Evolutionary conservation across 2,797 vertebrate genomes (phyloP), one percentile per base, ranked within the genome.

Genomic region (Mormyrops boulengeri): DNA sequence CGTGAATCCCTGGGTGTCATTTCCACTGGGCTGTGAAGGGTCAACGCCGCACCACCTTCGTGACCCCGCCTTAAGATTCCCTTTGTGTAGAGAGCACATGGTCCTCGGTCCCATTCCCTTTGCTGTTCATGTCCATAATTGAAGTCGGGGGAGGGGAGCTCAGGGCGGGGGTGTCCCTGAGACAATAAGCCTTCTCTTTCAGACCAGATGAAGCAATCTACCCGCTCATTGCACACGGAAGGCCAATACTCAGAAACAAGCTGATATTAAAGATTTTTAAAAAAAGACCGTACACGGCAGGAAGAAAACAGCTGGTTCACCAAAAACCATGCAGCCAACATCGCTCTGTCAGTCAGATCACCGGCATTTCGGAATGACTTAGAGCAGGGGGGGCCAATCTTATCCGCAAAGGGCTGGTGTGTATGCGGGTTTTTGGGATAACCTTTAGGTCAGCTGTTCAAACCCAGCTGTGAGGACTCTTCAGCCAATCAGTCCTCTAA

Each of bases 1-100:
- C 87, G 69, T 44, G 52, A 89, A 30, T 38, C 77, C 47, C 19
- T n/a, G 73, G 38, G 41, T 80, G 91, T 92, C 88, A 86, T 90
- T 66, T 89, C 90, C 90, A 82, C 80, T 85, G 52, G 88, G 62
- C 50, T 30, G 85, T 88, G 89, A 92, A 93, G 94, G 93, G 92
- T 94, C 93, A 93, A 44, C 53, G 14, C 88, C 4, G 88, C 30
- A 30, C 53, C 47, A 30, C 26, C 49, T 44, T 41, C 49, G 0
- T 41, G 34, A 50, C 87, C 88, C 50, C 85, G 89, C 88, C 87
- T 55, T 8, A 26, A 60, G 73, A 12, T 26, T 84, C 49, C 52
- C 87, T 88, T 77, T 89, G 87, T 88, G 91, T 80, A 82, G 50
- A 90, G 88, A 89, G 91, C 88, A 86, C 26, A 1, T 44, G 3